phyloP scores from a whole-genome alignment of 2,797 vertebrate species.

The Rhincodon typus region DNA sequence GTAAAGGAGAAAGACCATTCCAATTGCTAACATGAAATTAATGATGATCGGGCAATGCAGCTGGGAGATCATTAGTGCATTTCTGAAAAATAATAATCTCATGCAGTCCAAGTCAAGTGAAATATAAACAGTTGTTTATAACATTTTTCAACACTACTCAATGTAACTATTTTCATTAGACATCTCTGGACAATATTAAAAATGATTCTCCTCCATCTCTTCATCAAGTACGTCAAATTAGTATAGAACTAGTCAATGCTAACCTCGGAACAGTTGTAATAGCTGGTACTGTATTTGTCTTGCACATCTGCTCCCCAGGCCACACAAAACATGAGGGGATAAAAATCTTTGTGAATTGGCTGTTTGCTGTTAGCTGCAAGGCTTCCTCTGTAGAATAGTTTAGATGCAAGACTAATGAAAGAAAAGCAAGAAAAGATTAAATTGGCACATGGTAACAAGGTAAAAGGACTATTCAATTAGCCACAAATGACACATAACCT shows the following conservation, averaged over 20 bases:
- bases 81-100: neutral
- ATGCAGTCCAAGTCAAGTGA: neutral
- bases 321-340: constrained; percentile 40
- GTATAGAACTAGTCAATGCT: neutral
- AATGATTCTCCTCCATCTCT: neutral
- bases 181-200: neutral
- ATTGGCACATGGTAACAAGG: neutral
- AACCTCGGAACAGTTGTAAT: constrained; percentile 43
- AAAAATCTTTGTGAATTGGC: constrained; percentile 42
- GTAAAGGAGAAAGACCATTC: neutral
- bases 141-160: neutral
- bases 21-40: neutral
- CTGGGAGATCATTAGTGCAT: neutral
- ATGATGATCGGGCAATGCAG: neutral
- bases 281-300: constrained; percentile 38
- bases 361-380: constrained; percentile 39
- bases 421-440: neutral
- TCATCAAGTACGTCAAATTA: neutral
- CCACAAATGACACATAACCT: too few relatives aligned
- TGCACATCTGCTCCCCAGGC: constrained; percentile 38
- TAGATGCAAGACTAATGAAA: constrained; percentile 38
- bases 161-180: neutral
- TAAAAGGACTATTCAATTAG: neutral
- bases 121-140: neutral
- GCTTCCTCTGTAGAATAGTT: constrained; percentile 38